These are phyloP conservation scores for Xylocampa areola DNA, from an alignment of 2,888 invertebrate genomes.

Conservation along the genomic window DNA sequence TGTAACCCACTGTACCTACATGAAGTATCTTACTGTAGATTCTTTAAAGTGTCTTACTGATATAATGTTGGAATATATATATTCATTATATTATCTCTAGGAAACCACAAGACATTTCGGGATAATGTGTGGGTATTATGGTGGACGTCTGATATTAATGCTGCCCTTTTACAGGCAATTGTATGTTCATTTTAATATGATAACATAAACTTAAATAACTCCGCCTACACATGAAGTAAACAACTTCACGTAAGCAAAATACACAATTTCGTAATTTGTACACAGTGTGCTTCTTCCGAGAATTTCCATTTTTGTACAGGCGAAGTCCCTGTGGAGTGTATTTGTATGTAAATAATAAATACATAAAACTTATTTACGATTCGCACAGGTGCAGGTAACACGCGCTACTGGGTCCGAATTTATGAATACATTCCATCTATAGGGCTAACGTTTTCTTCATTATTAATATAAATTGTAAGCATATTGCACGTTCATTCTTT, in stretches of 20 bases:
- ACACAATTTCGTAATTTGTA: conserved; percentile 42
- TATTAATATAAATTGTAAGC: conserved; percentile 18
- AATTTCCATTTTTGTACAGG: conserved; percentile 45
- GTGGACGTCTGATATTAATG: conserved; percentile 5
- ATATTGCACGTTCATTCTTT: not conserved
- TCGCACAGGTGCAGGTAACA: conserved; percentile 65
- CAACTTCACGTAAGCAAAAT: conserved; percentile 27
- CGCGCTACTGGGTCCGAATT: conserved; percentile 61
- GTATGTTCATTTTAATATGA: not conserved
- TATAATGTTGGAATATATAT: not conserved
- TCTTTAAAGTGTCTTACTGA: not conserved
- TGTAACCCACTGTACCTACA: too few species aligned
- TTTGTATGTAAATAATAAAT: conserved; percentile 67
- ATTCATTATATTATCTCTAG: not conserved
- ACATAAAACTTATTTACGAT: conserved; percentile 69
- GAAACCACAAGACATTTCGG: conserved; percentile 5
- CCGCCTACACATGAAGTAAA: conserved; percentile 5
- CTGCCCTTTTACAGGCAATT: not conserved
- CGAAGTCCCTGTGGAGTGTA: conserved; percentile 46
- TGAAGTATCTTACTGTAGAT: too few species aligned
- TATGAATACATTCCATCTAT: conserved; percentile 63
- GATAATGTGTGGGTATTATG: conserved; percentile 6
- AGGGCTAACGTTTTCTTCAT: conserved; percentile 28
- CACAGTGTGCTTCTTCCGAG: conserved; percentile 32
- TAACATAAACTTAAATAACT: conserved; percentile 4